phyloP scores from a whole-genome alignment of 2,113 vertebrate genomes.

The Rhabdornis inornatus region DNA sequence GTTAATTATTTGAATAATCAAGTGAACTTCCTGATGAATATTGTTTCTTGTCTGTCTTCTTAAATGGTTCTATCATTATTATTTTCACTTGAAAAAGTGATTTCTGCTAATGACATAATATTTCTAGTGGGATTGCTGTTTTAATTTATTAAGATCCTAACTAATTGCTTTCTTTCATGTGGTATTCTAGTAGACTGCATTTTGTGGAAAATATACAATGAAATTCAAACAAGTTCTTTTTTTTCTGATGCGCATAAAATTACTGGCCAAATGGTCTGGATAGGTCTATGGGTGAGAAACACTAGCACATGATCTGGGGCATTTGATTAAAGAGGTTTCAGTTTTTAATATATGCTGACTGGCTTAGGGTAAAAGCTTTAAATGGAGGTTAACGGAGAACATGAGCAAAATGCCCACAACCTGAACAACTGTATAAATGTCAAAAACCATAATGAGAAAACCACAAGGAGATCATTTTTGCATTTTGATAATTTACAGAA shows the following conservation, averaged over 20 bases:
- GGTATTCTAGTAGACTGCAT: neutral
- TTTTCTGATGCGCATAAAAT: neutral
- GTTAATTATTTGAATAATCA: neutral
- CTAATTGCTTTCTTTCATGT: neutral
- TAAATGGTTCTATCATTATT: neutral
- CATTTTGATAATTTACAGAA: neutral
- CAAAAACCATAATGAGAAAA: neutral
- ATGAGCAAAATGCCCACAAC: neutral
- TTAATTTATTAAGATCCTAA: neutral
- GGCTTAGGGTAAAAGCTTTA: neutral
- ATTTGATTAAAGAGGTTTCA: neutral
- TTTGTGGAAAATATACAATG: neutral
- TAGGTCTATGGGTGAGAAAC: neutral
- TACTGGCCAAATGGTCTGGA: neutral
- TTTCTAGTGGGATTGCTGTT: neutral
- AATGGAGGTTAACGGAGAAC: neutral
- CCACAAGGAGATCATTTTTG: neutral
- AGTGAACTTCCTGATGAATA: neutral
- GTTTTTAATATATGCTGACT: neutral
- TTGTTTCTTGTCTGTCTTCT: neutral
- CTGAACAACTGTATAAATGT: neutral
- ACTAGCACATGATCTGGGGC: neutral
- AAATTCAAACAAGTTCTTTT: neutral
- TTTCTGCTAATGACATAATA: neutral
- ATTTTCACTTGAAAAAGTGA: neutral